These are phyloP conservation scores for Thymelicus acteon DNA, from an alignment of 2,888 invertebrate species.

Conservation along the genomic window DNA sequence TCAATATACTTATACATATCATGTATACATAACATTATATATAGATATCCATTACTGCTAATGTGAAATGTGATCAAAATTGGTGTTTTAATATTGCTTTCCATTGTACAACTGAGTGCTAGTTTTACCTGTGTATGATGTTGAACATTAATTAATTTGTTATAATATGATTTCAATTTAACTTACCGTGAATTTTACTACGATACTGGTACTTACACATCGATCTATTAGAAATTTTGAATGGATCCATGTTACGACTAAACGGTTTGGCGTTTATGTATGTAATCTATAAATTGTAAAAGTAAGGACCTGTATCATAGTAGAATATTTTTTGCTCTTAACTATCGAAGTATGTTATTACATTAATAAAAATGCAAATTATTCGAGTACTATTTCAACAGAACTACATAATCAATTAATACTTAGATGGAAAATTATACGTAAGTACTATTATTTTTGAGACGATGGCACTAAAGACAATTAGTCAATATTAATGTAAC, in stretches of 20 bases:
- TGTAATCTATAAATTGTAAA: too few species aligned
- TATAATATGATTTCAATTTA: not conserved
- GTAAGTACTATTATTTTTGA: constrained; percentile 7
- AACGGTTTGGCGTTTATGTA: too few species aligned
- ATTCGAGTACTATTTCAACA: constrained; percentile 19
- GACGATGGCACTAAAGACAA: constrained; percentile 10
- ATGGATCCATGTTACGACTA: too few species aligned
- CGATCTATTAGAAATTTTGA: too few species aligned
- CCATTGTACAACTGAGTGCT: constrained; percentile 20
- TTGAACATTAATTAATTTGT: constrained; percentile 18
- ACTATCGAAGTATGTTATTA: too few species aligned
- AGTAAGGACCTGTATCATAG: too few species aligned
- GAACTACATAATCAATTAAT: constrained; percentile 13
- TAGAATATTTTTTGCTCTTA: too few species aligned
- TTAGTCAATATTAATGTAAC: not conserved
- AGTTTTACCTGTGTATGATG: constrained; percentile 20
- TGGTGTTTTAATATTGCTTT: constrained; percentile 46
- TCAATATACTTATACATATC: constrained; percentile 52
- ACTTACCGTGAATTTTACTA: not conserved
- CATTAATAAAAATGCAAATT: constrained; percentile 11
- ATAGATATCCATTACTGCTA: constrained; percentile 61
- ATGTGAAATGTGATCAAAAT: constrained; percentile 49
- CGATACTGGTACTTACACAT: not conserved
- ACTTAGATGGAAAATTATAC: constrained; percentile 17
- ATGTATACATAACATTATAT: constrained; percentile 35